phyloP scores from a whole-genome alignment of 2,113 vertebrate genomes.

The Stigmatopora argus region DNA sequence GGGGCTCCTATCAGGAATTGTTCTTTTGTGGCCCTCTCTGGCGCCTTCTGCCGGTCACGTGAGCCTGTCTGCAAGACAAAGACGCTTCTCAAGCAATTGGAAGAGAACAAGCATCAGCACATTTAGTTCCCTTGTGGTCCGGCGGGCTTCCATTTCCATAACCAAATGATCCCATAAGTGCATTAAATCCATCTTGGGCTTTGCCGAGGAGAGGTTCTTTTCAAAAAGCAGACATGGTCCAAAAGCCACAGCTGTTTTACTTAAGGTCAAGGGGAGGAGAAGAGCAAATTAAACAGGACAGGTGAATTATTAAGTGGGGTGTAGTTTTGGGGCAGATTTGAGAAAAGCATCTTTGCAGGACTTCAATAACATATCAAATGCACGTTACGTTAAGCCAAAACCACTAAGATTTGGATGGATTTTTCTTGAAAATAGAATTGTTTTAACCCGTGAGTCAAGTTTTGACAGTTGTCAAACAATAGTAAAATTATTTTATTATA shows the following conservation, averaged over 20 bases:
- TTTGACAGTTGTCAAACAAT: too few species aligned
- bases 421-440: too few species aligned
- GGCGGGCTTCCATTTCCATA: conserved; percentile 27
- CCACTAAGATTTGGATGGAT: too few species aligned
- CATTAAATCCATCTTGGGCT: not conserved
- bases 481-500: too few species aligned
- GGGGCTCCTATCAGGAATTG: conserved; percentile 20
- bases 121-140: conserved; percentile 16
- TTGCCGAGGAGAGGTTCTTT: conserved; percentile 4
- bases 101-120: conserved; percentile 21
- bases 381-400: not conserved
- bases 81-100: conserved; percentile 31
- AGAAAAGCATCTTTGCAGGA: not conserved
- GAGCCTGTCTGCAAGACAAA: conserved; percentile 36
- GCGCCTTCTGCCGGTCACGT: conserved; percentile 56
- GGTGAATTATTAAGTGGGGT: not conserved
- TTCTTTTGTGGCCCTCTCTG: conserved; percentile 34
- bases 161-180: conserved; percentile 24
- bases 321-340: not conserved
- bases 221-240: conserved; percentile 20
- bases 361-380: not conserved
- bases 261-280: conserved; percentile 42
- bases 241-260: conserved; percentile 46
- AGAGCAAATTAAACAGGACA: conserved; percentile 54
- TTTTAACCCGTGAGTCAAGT: too few species aligned